Conservation (phyloP, 1,140 invertebrate genomes). For the Neodiprion virginianus region DNA sequence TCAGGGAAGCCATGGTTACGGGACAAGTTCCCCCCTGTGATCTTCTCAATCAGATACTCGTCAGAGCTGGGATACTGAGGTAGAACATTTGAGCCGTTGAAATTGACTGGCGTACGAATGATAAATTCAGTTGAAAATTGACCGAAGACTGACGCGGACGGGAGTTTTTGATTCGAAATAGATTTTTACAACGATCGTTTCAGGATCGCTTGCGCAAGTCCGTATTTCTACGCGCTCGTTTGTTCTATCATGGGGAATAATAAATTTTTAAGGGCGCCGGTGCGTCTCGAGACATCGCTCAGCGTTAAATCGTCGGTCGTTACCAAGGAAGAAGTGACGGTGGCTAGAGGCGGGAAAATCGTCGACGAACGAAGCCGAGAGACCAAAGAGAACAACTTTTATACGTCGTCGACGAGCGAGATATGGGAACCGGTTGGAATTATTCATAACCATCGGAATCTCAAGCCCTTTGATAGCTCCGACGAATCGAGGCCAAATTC, state of each 20-base stretch:
- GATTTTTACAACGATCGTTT: too few relatives aligned
- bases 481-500: conserved; percentile 58
- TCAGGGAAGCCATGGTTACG: conserved; percentile 73
- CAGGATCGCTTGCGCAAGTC: too few relatives aligned
- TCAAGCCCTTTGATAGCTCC: conserved; percentile 57
- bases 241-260: conserved; percentile 7
- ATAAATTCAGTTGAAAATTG: neutral
- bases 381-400: conserved; percentile 77
- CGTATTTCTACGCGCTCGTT: neutral
- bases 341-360: conserved; percentile 72
- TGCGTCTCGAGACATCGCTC: conserved; percentile 75
- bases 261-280: conserved; percentile 65
- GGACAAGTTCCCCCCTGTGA: conserved; percentile 77
- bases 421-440: conserved; percentile 72
- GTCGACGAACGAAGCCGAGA: conserved; percentile 76
- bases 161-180: too few relatives aligned
- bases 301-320: conserved; percentile 77
- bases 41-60: conserved; percentile 75
- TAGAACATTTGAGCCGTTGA: conserved; percentile 33
- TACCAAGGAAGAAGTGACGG: conserved; percentile 77
- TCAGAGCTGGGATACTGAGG: conserved; percentile 70
- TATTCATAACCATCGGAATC: conserved; percentile 54
- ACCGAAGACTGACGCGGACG: neutral
- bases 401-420: conserved; percentile 72
- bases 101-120: neutral